Evolutionary conservation across 1,140 invertebrate genomes (phyloP), one percentile per base, ranked within the genome.

Genomic region (Chymomyza costata): DNA sequence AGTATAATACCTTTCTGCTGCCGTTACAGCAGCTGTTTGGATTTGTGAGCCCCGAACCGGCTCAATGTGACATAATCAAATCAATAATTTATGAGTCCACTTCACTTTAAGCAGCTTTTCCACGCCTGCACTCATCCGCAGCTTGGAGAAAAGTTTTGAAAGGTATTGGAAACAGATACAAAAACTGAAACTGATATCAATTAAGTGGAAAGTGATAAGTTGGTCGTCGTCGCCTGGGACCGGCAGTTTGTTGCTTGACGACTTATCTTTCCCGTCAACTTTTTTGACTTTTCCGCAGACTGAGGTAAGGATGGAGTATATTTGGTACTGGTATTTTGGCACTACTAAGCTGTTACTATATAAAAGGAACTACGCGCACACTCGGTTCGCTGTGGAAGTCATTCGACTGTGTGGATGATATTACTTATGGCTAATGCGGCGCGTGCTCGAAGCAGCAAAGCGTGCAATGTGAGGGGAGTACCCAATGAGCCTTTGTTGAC

Each of bases 71-170:
- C 73, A 80, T 80, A 80, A 80, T 80, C 73, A 73, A 81, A 80
- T 80, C 67, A 80, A 80, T 80, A 80, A 73, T 80, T 80, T 80
- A 80, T 80, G 60, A 80, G 71, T 68, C 64, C 73, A 80, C 73
- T 80, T 68, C 53, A 60, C 67, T 55, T 52, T 80, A 80, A 80
- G 68, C 73, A 68, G 73, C 73, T 80, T 80, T 68, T 66, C 66
- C 71, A 66, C 52, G 73, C 66, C 57, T 61, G 76, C 71, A 76
- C 71, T 76, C 65, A n/a, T 7, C 28, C 39, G 37, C 21, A n/a
- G 6, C 43, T 16, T 3, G 39, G 40, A 18, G 28, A n/a, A 28
- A 68, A 69, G 52, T 49, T 74, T 65, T 74, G 54, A 19, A n/a
- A 18, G 37, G 21, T 51, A 66, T 19, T 46, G 34, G 58, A 19